Evolutionary conservation across 2,113 vertebrate genomes (phyloP), one percentile per base, ranked within the genome.

Genomic region (Aegithalos caudatus): DNA sequence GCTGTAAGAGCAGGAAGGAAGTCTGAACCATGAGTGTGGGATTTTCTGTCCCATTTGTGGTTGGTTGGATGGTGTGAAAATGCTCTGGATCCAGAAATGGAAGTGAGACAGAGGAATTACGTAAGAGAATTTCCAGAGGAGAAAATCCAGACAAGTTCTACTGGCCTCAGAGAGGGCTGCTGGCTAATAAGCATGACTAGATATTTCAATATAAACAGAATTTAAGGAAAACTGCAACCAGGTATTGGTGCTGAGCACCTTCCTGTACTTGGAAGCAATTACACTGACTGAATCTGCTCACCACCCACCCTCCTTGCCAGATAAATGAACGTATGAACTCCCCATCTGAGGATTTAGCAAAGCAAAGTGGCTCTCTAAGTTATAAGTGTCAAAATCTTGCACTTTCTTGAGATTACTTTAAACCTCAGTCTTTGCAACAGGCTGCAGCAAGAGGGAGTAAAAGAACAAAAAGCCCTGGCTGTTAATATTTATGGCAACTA

Each of bases 401-500:
- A 48, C 35, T 77, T 65, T 64, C 66, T 77, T 58, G 15, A 67
- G 51, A 86, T 67, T 78, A 51, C 74, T 92, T 92, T 83, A 94
- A 90, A 90, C 60, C 37, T 78, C 69, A 67, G 90, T 42, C 64
- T 86, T 94, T 96, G 92, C 96, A 95, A 94, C 80, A 96, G 93
- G 86, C 93, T 88, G 88, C 94, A 95, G 92, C 88, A 95, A 95
- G 92, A 94, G 93, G 93, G 94, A 95, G 95, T 88, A 90, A 88
- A 96, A 95, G 94, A 96, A 95, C 93, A 93, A 90, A 96, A 93
- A 93, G 95, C 80, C 72, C 69, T 96, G 12, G 28, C 82, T 84
- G 64, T 92, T 97, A 95, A 96, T 95, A 96, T 95, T 96, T 95
- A 94, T 94, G 85, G 93, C 51, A 96, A 86, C 90, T 92, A 64